Base-by-base conservation (phyloP, 37 sponge, comb jelly and placozoan species). In the Haliclona indistincta region DNA sequence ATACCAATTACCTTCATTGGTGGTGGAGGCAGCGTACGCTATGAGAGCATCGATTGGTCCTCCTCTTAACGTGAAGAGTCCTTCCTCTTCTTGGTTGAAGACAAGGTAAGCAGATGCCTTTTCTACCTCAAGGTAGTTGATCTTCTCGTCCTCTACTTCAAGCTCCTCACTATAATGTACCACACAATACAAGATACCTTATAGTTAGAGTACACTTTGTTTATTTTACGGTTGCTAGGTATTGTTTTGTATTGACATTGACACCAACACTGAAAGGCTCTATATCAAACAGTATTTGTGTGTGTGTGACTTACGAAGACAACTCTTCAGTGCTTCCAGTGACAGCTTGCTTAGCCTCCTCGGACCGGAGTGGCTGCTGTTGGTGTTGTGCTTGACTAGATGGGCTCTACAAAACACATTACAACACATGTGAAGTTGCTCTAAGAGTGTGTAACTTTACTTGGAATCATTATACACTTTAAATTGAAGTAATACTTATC, bases 31-130 rank as follows among this genome's bases (percentile, higher is more conserved):
- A 63, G 91, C 95, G 54, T 90, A 90, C 30, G 91, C 95, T 28
- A 94, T 91, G 43, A 94, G 88, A 29, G 95, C 95, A 58, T 94
- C 91, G 7, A 94, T 70, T 4, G 80, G 72, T 4, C 95, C 95
- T 55, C 95, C 95, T 54, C 71, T 70, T 19, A 93, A 66, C 26
- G 85, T 93, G 86, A 69, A 85, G 0, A 85, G 81, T 36, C 90
- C 90, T 13, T 76, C 65, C 56, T 76, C 85, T 68, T 84, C 81
- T 56, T 71, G 80, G 60, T 83, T 71, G 71, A 90, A 90, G 30
- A 61, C 70, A 32, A 90, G 77, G 58, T 84, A 85, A 2, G 76
- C 66, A 38, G 91, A 39, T 17, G 74, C 51, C 11, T 90, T 86
- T 38, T 84, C 91, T 51, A 69, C 32, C 63, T 90, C 82, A 26